Conservation (phyloP, 2,888 invertebrate genomes). For the Acrocyrtus sp. region DNA sequence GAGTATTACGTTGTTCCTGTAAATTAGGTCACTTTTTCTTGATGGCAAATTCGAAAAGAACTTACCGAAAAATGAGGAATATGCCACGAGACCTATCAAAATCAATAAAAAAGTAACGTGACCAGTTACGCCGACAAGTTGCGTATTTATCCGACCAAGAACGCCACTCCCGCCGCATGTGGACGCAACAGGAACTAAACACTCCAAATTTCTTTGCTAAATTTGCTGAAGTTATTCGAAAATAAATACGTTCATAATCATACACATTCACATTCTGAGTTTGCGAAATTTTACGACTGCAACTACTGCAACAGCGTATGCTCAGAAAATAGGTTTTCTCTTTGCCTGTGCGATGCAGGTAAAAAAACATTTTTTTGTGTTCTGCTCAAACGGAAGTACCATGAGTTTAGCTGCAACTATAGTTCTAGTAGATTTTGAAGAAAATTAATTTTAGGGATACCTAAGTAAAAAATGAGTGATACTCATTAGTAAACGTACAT, state of each 20-base stretch:
- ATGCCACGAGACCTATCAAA: too few species aligned
- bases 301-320: not conserved
- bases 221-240: not conserved
- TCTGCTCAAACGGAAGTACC: not conserved
- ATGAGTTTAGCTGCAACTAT: not conserved
- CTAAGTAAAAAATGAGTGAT: too few species aligned
- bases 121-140: slow-evolving; percentile 12
- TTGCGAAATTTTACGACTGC: not conserved
- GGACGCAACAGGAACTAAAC: slow-evolving; percentile 12
- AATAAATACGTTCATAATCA: not conserved
- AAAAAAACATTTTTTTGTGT: not conserved
- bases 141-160: slow-evolving; percentile 23
- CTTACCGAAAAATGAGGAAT: too few species aligned
- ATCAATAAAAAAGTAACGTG: too few species aligned
- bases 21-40: too few species aligned
- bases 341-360: not conserved
- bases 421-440: too few species aligned
- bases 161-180: slow-evolving; percentile 27
- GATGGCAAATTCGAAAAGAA: too few species aligned
- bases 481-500: too few species aligned
- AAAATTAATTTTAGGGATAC: too few species aligned
- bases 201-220: slow-evolving; percentile 10
- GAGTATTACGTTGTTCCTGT: too few species aligned
- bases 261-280: not conserved
- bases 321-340: not conserved